phyloP scores from a whole-genome alignment of 2,113 vertebrate species.

The Cairina moschata region DNA sequence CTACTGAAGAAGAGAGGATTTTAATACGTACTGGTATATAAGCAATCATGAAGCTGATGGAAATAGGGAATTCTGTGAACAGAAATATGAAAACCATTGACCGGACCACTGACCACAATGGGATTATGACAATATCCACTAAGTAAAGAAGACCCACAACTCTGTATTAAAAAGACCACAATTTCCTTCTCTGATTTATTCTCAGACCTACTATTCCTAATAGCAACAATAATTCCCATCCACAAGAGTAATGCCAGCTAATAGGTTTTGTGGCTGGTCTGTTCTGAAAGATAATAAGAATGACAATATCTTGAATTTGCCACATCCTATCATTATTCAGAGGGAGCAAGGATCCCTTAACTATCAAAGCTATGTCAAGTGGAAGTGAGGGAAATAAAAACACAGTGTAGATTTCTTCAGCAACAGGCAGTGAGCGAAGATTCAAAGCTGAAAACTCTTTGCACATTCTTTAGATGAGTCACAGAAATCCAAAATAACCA shows the following conservation, averaged over 20 bases:
- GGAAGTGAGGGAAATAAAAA: conserved; percentile 25
- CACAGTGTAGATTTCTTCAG: conserved; percentile 12
- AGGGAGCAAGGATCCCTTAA: neutral
- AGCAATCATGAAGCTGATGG: neutral
- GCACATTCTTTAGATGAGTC: conserved; percentile 9
- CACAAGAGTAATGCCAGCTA: conserved; percentile 1
- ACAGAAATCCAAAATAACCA: conserved; percentile 49
- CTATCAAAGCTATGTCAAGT: neutral
- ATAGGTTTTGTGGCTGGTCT: neutral
- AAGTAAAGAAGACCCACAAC: neutral
- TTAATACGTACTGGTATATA: neutral
- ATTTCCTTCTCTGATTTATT: conserved; percentile 16
- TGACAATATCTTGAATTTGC: neutral
- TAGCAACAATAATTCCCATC: neutral
- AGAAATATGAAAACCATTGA: conserved; percentile 20
- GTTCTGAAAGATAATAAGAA: neutral
- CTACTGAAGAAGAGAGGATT: neutral
- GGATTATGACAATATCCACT: neutral
- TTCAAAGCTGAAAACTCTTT: conserved; percentile 42
- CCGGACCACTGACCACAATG: conserved; percentile 20
- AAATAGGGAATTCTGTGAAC: conserved; percentile 4
- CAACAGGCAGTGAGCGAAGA: neutral
- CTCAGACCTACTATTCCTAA: neutral
- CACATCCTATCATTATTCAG: neutral
- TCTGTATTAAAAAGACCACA: neutral